These are phyloP conservation scores for Coracopsis vasa DNA, from an alignment of 2,113 vertebrate species.

Conservation along the genomic window DNA sequence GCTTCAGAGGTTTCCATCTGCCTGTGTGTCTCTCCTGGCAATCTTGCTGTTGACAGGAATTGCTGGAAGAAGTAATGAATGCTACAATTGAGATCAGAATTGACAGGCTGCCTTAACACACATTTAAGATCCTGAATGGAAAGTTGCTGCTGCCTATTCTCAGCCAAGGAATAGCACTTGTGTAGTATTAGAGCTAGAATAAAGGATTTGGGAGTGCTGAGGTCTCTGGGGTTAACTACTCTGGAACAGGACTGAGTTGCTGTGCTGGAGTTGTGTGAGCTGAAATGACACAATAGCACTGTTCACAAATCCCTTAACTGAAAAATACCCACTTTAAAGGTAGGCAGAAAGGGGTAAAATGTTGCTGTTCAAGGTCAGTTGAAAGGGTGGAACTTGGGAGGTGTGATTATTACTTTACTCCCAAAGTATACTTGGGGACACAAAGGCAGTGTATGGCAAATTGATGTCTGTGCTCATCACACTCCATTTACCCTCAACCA, in stretches of 20 bases:
- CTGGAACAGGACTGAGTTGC: not conserved
- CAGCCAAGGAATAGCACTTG: not conserved
- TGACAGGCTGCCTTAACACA: not conserved
- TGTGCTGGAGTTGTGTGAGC: not conserved
- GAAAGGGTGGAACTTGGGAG: not conserved
- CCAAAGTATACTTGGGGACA: too few species aligned
- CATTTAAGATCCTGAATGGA: not conserved
- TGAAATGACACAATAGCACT: not conserved
- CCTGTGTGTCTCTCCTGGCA: slow-evolving; percentile 16
- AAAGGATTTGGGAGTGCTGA: not conserved
- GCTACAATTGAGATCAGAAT: not conserved
- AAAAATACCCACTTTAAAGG: not conserved
- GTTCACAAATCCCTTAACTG: not conserved
- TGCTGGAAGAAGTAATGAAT: not conserved
- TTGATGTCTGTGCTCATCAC: not conserved
- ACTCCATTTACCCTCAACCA: not conserved
- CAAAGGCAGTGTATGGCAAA: not conserved
- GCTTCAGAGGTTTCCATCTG: slow-evolving; percentile 30
- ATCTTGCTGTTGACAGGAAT: not conserved
- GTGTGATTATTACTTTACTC: not conserved
- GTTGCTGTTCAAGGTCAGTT: not conserved
- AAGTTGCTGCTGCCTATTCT: not conserved
- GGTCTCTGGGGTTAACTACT: not conserved
- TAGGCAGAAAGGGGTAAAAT: not conserved
- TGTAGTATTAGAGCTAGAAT: not conserved